Percentiles rank a stretch among this genome's conserved stretches.
Conservation (phyloP, 2,113 vertebrate genomes). For the Saguinus imperator region DNA sequence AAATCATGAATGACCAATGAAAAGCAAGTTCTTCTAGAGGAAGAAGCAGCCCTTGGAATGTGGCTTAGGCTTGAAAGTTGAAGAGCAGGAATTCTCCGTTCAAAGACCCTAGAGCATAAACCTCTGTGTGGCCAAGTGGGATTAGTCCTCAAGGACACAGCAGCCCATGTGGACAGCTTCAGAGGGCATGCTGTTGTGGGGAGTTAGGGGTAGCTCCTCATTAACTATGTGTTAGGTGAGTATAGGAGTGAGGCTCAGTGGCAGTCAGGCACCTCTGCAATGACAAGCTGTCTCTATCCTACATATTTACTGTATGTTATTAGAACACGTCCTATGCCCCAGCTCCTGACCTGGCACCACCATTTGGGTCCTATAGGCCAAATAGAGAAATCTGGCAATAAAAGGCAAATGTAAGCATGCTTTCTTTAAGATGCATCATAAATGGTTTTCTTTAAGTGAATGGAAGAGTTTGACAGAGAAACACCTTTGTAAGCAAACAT, state of each 20-base stretch:
- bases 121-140: neutral
- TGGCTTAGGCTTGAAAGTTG: neutral
- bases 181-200: neutral
- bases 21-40: neutral
- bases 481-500: too few relatives aligned
- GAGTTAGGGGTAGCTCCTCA: rapidly evolving
- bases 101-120: neutral
- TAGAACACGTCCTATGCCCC: too few relatives aligned
- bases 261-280: neutral
- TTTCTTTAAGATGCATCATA: too few relatives aligned
- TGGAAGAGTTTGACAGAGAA: too few relatives aligned
- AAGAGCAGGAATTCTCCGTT: neutral
- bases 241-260: too few relatives aligned
- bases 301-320: too few relatives aligned
- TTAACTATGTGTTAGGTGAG: neutral
- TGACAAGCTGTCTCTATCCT: neutral
- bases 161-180: neutral
- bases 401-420: too few relatives aligned
- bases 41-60: neutral
- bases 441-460: too few relatives aligned
- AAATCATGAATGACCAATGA: neutral
- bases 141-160: neutral
- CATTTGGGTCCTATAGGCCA: too few relatives aligned
- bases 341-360: too few relatives aligned
- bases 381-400: too few relatives aligned